phyloP scores from a whole-genome alignment of 2,113 vertebrate species.

The Hemichromis elongatus region DNA sequence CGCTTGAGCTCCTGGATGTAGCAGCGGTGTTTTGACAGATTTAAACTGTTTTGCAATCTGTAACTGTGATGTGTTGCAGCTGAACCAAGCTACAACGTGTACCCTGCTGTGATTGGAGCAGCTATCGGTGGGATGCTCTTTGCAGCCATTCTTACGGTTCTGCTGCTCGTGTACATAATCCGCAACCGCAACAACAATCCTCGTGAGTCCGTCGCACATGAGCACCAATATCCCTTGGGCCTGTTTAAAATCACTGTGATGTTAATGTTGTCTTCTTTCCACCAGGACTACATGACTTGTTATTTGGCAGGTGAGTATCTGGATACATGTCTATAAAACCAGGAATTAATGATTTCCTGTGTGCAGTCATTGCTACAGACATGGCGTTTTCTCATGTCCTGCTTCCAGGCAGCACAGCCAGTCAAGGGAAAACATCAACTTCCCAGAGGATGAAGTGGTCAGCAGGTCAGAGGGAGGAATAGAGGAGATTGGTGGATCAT shows the following conservation, averaged over 20 bases:
- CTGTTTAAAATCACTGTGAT: too few species aligned
- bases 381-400: not conserved
- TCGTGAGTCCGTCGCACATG: slow-evolving; percentile 67
- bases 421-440: slow-evolving; percentile 78
- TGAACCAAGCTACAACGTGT: slow-evolving; percentile 74
- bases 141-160: slow-evolving; percentile 67
- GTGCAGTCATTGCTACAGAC: not conserved
- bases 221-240: not conserved
- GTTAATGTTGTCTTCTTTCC: not conserved
- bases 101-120: slow-evolving; percentile 81
- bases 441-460: slow-evolving; percentile 78
- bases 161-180: slow-evolving; percentile 77
- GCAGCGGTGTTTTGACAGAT: not conserved
- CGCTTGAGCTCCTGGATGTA: not conserved
- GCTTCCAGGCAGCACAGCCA: slow-evolving; percentile 71
- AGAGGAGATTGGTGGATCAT: not conserved
- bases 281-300: slow-evolving; percentile 79
- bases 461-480: slow-evolving; percentile 39
- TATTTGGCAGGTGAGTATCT: slow-evolving; percentile 69
- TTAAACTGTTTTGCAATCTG: slow-evolving; percentile 38
- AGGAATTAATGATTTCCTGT: not conserved
- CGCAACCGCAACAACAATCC: slow-evolving; percentile 81
- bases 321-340: not conserved
- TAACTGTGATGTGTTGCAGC: slow-evolving; percentile 74
- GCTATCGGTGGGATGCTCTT: slow-evolving; percentile 80